These are phyloP conservation scores for Brotula barbata DNA, from an alignment of 2,797 vertebrate species.

Conservation along the genomic window DNA sequence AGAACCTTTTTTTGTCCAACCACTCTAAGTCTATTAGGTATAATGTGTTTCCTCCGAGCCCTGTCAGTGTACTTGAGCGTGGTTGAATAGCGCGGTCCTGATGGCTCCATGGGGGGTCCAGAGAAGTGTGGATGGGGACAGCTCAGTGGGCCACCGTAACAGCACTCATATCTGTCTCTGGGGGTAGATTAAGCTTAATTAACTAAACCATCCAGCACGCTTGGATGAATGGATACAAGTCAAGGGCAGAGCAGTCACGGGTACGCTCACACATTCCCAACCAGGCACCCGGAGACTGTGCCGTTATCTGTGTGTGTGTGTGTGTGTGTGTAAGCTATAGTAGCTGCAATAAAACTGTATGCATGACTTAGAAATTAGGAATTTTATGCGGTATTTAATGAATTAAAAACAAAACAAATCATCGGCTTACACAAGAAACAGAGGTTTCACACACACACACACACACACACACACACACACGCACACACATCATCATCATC, in stretches of 20 bases:
- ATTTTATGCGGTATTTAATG: constrained; percentile 1
- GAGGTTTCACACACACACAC: constrained; percentile 5
- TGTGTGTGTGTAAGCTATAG: neutral
- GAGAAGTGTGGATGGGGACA: constrained; percentile 59
- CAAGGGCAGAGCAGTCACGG: constrained; percentile 76
- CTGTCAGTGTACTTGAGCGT: constrained; percentile 49
- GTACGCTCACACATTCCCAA: constrained; percentile 56
- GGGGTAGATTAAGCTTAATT: constrained; percentile 81
- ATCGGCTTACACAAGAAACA: neutral
- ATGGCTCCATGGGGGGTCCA: constrained; percentile 60
- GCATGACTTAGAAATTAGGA: constrained; percentile 8
- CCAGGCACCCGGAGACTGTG: constrained; percentile 33
- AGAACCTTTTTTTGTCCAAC: constrained; percentile 9
- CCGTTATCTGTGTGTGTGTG: constrained; percentile 15
- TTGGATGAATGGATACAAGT: constrained; percentile 75
- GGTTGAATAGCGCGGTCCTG: constrained; percentile 50
- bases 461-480: constrained; percentile 7
- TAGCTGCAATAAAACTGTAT: constrained; percentile 20
- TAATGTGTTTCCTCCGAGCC: constrained; percentile 44
- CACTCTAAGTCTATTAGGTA: constrained; percentile 30
- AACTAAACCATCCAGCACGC: constrained; percentile 79
- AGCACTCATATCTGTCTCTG: constrained; percentile 72
- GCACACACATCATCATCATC: neutral
- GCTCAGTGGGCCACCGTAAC: constrained; percentile 70
- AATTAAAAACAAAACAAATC: neutral